Evolutionary conservation across 1,140 invertebrate species (phyloP), one percentile per base, ranked within the genome.

Genomic region (Zaprionus camerounensis): DNA sequence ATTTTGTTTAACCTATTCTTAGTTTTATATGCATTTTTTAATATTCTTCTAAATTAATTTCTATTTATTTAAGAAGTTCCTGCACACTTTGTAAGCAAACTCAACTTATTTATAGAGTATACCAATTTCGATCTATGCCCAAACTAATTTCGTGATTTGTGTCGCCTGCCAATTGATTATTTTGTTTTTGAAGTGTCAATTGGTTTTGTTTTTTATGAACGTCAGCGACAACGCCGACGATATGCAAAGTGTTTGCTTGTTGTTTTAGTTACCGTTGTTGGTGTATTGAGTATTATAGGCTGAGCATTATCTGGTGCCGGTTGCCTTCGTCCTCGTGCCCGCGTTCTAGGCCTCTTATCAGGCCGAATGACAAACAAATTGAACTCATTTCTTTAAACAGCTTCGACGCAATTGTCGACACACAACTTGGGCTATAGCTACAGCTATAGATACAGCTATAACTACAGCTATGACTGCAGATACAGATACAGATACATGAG

Each of bases 331-430:
- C 28, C 65, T 68, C 36, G 46, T 28, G n/a, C 9, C 9, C 31
- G 9, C 9, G n/a, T 63, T 24, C 34, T 24, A 34, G 70, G 63
- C 41, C 51, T 46, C 63, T 76, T 76, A 79, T 79, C 77, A 68
- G 63, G 4, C 7, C 11, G 6, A 41, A 56, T 61, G 70, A 64
- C 81, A 88, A 90, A 88, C 84, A 88, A 88, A 88, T 88, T 90
- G 84, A 90, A 88, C 84, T 90, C 84, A 84, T 88, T 88, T 88
- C 77, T 90, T 87, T 81, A 84, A 90, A 90, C 81, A 90, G 85
- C 84, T 79, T 90, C 84, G 85, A 90, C 68, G 84, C 84, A 88
- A 84, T 76, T 83, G 77, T 79, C 77, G 64, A 66, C 71, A 12
- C 26, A 65, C 9, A 56, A 58, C 15, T 44, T 31, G 11, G 22